Base-by-base conservation (phyloP, 1,140 invertebrate genomes). In the Drosophila sturtevanti region DNA sequence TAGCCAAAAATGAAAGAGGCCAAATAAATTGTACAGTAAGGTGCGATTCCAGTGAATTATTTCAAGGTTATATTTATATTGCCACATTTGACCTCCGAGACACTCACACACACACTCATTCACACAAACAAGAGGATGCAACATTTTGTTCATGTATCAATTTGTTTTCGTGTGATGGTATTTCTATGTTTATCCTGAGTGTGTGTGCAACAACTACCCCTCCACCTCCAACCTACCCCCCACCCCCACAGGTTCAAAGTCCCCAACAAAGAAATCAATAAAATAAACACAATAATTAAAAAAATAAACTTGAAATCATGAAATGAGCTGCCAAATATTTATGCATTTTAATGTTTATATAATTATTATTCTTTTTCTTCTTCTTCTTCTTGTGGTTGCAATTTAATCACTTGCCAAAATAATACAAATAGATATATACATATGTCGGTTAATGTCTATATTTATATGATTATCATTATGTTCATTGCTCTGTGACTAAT, bases 291-390 rank as follows among this genome's bases (percentile, higher is more conserved):
- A 56, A 56, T 56, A 56, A 56, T 56, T 56, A 14, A 16, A 34
- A 34, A 56, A 56, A 56, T 56, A 56, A 34, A 56, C 54, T 16
- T 56, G 4, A 14, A 56, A 56, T 56, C 22, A 34, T 56, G 16
- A n/a, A 56, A 34, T 56, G n/a, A 24, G n/a, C 35, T 27, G 51
- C 16, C 21, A 72, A 71, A 71, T 72, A 71, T 72, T 74, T 73
- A 60, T 73, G 70, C 69, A 73, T 66, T 74, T 70, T 11, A 48
- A 48, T 48, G 41, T 41, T 65, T 31, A 31, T 31, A 31, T 31
- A 31, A 6, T 12, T n/a, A 1, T 31, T 12, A 12, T 16, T 7
- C 10, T 16, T 44, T 44, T 44, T n/a, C n/a, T n/a, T n/a, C n/a
- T n/a, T n/a, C n/a, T 16, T 7, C 10, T 16, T 44, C 16, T 44